Base-by-base conservation (phyloP, 2,888 invertebrate genomes). In the Catocala fraxini region DNA sequence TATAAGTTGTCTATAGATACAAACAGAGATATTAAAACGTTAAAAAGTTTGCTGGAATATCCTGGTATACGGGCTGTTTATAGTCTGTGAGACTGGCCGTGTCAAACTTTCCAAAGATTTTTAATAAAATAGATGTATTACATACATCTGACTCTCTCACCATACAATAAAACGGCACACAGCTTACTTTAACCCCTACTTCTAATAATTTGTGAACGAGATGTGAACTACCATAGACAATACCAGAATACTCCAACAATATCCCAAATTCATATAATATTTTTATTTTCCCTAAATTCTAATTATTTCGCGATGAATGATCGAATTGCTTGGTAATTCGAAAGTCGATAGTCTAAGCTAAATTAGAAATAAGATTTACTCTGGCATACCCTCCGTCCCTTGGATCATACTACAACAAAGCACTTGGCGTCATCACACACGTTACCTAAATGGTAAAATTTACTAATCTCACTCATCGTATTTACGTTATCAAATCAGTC, bases 301-400 rank as follows among this genome's bases (percentile, higher is more conserved):
- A 91, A 88, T 80, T 94, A 94, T 94, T 94, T 93, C 94, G 94
- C 93, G 93, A 93, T 93, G 94, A 94, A 94, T 93, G 93, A 80
- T 91, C 92, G 90, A 91, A 93, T 92, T 91, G 90, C 91, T 92
- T 92, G 88, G 93, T 92, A 92, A 93, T 93, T 91, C 92, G 91
- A 90, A 79, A 82, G 80, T 80, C 81, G 83, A 88, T 88, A 88
- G 79, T 87, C 89, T 92, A 92, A 88, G 86, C 88, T 91, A 89
- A 79, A 89, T 86, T 90, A 90, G 85, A 89, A 89, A 88, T 88
- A 88, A 90, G 84, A 86, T 88, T 75, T 88, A 87, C 87, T 91
- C 91, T 91, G 91, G 91, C 92, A 83, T 89, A 82, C 82, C 85
- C 78, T 82, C 77, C 84, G 73, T 85, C 82, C 87, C 84, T 54